phyloP scores from a whole-genome alignment of 2,113 vertebrate species.

The Ophiodon elongatus region DNA sequence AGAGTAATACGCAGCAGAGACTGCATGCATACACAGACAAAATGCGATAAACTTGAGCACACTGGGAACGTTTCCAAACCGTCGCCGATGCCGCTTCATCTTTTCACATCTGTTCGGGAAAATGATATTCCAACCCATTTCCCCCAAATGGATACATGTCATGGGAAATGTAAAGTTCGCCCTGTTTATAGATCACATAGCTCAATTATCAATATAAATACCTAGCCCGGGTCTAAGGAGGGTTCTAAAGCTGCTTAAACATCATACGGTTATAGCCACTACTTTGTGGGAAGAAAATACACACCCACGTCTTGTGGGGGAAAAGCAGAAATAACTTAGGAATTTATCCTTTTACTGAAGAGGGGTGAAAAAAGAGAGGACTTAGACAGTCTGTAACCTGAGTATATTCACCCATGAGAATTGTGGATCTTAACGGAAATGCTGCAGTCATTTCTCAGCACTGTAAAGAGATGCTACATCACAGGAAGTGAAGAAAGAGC shows the following conservation, averaged over 20 bases:
- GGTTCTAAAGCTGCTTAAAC: conserved; percentile 34
- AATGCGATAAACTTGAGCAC: conserved; percentile 40
- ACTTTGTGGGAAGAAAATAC: conserved; percentile 46
- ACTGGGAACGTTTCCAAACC: conserved; percentile 43
- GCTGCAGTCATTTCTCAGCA: conserved; percentile 22
- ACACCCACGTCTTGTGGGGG: conserved; percentile 26
- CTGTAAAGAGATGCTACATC: conserved; percentile 10
- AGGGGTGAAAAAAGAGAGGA: not conserved
- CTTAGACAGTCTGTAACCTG: conserved; percentile 13
- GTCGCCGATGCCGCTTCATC: not conserved
- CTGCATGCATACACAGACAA: conserved; percentile 11
- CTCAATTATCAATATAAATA: conserved; percentile 60
- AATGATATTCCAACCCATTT: conserved; percentile 47
- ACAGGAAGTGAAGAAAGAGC: conserved; percentile 28
- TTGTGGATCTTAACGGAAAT: conserved; percentile 11
- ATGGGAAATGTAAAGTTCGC: conserved; percentile 45
- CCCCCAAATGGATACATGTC: conserved; percentile 40
- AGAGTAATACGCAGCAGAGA: conserved; percentile 16
- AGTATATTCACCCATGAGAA: not conserved
- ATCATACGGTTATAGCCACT: conserved; percentile 32
- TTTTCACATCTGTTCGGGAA: conserved; percentile 32
- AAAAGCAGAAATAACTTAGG: conserved; percentile 18
- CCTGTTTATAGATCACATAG: conserved; percentile 55
- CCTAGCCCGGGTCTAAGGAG: conserved; percentile 9
- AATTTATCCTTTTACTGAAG: conserved; percentile 25